Evolutionary conservation across 2,888 invertebrate genomes (phyloP).

Genomic region (Thymelicus lineola): DNA sequence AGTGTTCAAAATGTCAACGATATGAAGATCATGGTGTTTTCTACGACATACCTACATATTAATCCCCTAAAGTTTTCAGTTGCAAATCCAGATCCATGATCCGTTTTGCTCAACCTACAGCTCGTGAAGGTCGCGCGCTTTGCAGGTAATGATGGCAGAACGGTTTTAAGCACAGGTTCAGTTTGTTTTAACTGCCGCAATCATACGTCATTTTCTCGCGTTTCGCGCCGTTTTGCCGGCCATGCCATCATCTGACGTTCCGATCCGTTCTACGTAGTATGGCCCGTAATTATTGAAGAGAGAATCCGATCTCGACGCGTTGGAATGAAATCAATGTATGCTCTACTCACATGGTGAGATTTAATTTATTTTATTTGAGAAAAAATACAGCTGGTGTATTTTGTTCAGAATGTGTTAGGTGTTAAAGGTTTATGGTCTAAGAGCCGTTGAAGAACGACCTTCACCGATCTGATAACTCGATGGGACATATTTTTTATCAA

Average conservation of each 20-base stretch:
- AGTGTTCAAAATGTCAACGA: too few species aligned
- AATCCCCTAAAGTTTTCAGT: too few species aligned
- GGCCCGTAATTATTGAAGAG: slow-evolving; percentile 63
- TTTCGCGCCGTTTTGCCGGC: slow-evolving; percentile 68
- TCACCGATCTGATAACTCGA: too few species aligned
- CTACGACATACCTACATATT: too few species aligned
- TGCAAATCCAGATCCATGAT: background rate
- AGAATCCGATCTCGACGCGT: slow-evolving; percentile 57
- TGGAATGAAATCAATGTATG: slow-evolving; percentile 47
- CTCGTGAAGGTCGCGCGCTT: slow-evolving; percentile 45
- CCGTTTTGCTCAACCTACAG: slow-evolving; percentile 48
- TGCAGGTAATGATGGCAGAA: slow-evolving; percentile 17
- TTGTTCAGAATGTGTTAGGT: too few species aligned
- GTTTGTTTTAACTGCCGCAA: slow-evolving; percentile 74
- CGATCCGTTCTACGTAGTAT: slow-evolving; percentile 53
- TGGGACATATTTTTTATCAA: too few species aligned
- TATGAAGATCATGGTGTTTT: too few species aligned
- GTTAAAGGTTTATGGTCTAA: too few species aligned
- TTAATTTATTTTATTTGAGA: too few species aligned
- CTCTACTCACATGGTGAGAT: background rate
- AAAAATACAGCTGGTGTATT: too few species aligned
- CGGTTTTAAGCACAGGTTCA: slow-evolving; percentile 56
- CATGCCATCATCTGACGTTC: slow-evolving; percentile 60
- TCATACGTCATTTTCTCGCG: slow-evolving; percentile 74
- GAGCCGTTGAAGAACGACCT: too few species aligned